A percentile compares a stretch with the other conserved stretches of the same genome.
phyloP scores from a whole-genome alignment of 2,888 invertebrate species.

The Clostera curtula region DNA sequence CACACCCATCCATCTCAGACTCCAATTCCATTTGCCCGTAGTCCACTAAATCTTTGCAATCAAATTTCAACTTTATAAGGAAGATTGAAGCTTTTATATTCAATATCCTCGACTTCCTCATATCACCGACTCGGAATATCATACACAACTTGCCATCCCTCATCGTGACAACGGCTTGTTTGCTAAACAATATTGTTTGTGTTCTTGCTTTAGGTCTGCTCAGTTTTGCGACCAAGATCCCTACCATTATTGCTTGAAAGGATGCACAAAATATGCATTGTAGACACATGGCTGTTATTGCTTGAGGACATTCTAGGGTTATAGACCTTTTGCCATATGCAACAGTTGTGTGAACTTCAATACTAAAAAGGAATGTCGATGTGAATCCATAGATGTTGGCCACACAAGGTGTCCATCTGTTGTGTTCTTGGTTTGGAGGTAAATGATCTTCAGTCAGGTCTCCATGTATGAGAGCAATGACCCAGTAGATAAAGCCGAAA shows the following conservation, averaged over 20 bases:
- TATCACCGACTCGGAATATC: conserved; percentile 95
- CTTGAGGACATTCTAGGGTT: conserved; percentile 94
- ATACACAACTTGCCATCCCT: conserved; percentile 89
- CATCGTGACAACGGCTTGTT: conserved; percentile 90
- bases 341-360: conserved; percentile 97
- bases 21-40: conserved; percentile 88
- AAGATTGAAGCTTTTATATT: conserved; percentile 92
- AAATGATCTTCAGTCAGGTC: conserved; percentile 83
- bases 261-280: conserved; percentile 95
- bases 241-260: conserved; percentile 87
- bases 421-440: conserved; percentile 65
- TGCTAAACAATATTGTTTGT: conserved; percentile 94
- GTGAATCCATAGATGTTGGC: conserved; percentile 90
- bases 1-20: conserved; percentile 87
- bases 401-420: conserved; percentile 89
- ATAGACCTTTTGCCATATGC: conserved; percentile 90
- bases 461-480: conserved; percentile 91
- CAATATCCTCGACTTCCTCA: conserved; percentile 95
- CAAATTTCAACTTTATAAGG: conserved; percentile 85
- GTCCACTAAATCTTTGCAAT: conserved; percentile 82
- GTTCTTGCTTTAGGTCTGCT: conserved; percentile 95
- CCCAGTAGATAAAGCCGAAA: conserved; percentile 94
- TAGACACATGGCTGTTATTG: conserved; percentile 94
- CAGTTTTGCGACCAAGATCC: conserved; percentile 96
- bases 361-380: conserved; percentile 94